Conservation (phyloP, 2,888 invertebrate species). For the Drosophila birchii region DNA sequence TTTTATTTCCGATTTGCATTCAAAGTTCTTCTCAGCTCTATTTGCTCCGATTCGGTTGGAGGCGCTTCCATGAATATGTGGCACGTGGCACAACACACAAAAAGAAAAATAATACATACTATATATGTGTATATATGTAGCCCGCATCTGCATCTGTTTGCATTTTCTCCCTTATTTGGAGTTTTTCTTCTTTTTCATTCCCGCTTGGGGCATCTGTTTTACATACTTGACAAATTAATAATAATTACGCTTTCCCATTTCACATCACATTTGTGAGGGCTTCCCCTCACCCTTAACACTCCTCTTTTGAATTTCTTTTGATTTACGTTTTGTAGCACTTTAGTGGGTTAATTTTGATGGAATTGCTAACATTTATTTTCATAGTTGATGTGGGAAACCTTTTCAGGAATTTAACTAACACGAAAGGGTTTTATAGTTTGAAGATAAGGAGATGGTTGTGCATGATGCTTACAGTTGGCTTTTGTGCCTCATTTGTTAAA, state of each 20-base stretch:
- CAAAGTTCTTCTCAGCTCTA: conserved; percentile 30
- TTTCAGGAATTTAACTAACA: conserved; percentile 4
- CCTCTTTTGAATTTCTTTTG: not conserved
- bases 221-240: conserved; percentile 80
- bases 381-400: conserved; percentile 28
- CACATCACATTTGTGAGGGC: conserved; percentile 33
- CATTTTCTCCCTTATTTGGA: conserved; percentile 29
- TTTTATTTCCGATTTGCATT: conserved; percentile 69
- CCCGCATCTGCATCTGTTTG: conserved; percentile 45
- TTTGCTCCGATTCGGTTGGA: conserved; percentile 42
- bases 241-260: conserved; percentile 68
- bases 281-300: conserved; percentile 4
- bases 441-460: not conserved
- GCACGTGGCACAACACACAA: conserved; percentile 44
- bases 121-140: conserved; percentile 1
- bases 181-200: conserved; percentile 44
- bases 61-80: conserved; percentile 32
- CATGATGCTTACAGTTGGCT: not conserved
- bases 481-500: conserved; percentile 20
- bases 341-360: conserved; percentile 64
- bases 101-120: conserved; percentile 6
- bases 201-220: conserved; percentile 73
- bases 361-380: conserved; percentile 53
- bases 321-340: conserved; percentile 26
- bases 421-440: conserved; percentile 18